These are phyloP conservation scores for Sceloporus tristichus DNA, from an alignment of 2,113 vertebrate species.

Conservation along the genomic window DNA sequence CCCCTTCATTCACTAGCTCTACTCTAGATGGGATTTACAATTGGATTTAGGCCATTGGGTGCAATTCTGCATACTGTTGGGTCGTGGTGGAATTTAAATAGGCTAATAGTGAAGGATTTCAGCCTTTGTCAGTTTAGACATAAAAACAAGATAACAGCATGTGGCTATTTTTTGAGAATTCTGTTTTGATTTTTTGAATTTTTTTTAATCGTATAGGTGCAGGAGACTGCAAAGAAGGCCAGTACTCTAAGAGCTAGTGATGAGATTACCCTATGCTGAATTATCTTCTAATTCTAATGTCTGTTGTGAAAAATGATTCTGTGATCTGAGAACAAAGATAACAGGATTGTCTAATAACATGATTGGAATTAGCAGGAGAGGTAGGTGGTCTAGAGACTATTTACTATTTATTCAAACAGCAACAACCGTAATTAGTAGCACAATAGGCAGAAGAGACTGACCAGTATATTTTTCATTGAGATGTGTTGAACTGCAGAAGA, in stretches of 20 bases:
- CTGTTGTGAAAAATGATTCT: slow-evolving; percentile 15
- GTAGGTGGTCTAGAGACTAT: slow-evolving; percentile 32
- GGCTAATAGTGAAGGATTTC: not conserved
- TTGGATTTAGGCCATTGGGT: not conserved
- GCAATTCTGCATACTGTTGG: not conserved
- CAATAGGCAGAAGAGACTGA: not conserved
- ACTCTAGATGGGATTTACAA: no score
- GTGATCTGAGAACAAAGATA: slow-evolving; percentile 31
- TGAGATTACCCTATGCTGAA: slow-evolving; percentile 44
- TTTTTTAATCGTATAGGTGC: slow-evolving; percentile 25
- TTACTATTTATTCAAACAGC: slow-evolving; percentile 19
- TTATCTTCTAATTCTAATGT: slow-evolving; percentile 48
- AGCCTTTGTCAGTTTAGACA: not conserved
- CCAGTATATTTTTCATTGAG: not conserved
- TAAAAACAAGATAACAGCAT: not conserved
- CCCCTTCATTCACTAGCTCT: not conserved
- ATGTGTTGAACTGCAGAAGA: not conserved
- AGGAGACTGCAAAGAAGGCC: slow-evolving; percentile 24
- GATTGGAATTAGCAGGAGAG: slow-evolving; percentile 45
- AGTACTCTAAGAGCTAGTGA: slow-evolving; percentile 30
- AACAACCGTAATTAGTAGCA: not conserved
- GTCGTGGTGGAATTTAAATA: not conserved
- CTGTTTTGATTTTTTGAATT: slow-evolving; percentile 25
- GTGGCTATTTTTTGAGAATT: slow-evolving; percentile 14
- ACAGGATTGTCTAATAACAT: slow-evolving; percentile 36